Percentiles rank a stretch among this genome's conserved stretches.
Evolutionary conservation across 2,888 invertebrate species (phyloP).

Genomic region (Ormia ochracea): DNA sequence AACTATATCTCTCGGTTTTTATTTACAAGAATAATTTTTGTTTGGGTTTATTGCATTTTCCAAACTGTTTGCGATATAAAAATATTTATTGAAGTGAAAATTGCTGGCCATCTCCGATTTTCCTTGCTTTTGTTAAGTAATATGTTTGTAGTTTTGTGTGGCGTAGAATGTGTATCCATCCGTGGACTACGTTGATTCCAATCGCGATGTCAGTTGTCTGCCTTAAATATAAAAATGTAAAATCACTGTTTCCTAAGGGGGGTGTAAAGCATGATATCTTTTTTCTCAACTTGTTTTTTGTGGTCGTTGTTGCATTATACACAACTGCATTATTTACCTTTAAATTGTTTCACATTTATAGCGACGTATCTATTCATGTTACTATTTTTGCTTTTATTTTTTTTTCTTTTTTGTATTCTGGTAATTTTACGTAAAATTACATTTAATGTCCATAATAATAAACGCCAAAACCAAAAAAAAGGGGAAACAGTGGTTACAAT

Average conservation of each 20-base stretch:
- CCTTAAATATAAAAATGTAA: constrained; percentile 33
- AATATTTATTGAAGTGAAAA: background rate
- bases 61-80: background rate
- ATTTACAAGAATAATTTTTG: too few species aligned
- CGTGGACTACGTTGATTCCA: constrained; percentile 6
- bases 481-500: constrained; percentile 27
- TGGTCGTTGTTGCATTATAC: constrained; percentile 22
- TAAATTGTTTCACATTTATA: too few species aligned
- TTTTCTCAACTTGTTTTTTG: background rate
- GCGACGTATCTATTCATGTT: too few species aligned
- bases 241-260: constrained; percentile 38
- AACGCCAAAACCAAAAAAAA: constrained; percentile 14
- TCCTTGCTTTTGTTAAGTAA: background rate
- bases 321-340: constrained; percentile 35
- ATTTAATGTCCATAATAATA: constrained; percentile 50
- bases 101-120: constrained; percentile 14
- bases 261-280: constrained; percentile 25
- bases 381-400: too few species aligned
- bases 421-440: constrained; percentile 39
- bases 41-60: too few species aligned
- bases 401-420: constrained; percentile 21
- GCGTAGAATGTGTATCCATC: constrained; percentile 24
- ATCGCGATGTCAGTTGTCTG: constrained; percentile 37
- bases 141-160: background rate
- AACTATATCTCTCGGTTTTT: too few species aligned